Conservation (phyloP, 2,888 invertebrate genomes). For the Nephrotoma guestfalica region DNA sequence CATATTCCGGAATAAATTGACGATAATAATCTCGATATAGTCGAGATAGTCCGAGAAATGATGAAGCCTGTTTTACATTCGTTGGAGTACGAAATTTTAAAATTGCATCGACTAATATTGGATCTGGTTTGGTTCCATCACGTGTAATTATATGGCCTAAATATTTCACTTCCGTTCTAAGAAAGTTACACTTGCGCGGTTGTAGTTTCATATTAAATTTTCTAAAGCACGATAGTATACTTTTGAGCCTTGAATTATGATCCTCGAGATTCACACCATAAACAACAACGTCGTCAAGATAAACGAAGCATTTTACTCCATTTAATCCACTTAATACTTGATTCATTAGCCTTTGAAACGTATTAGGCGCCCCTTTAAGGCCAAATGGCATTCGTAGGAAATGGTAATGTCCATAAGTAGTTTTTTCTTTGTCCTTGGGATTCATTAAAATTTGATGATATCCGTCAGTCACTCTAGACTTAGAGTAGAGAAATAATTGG, state of each 20-base stretch:
- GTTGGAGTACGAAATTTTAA: conserved; percentile 16
- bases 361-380: not conserved
- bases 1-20: conserved; percentile 11
- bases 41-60: conserved; percentile 15
- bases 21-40: conserved; percentile 27
- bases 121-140: conserved; percentile 17
- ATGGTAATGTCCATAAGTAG: conserved; percentile 6
- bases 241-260: conserved; percentile 13
- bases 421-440: conserved; percentile 11
- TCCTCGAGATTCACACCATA: conserved; percentile 15
- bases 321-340: not conserved
- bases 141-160: conserved; percentile 10
- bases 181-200: conserved; percentile 15
- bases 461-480: conserved; percentile 11
- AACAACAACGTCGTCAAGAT: conserved; percentile 1
- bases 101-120: conserved; percentile 17
- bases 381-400: not conserved
- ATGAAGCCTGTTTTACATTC: conserved; percentile 15
- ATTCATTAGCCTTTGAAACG: not conserved
- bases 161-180: conserved; percentile 11
- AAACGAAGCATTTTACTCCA: not conserved
- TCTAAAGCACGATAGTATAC: conserved; percentile 14
- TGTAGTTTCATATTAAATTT: conserved; percentile 15
- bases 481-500: conserved; percentile 10
- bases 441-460: conserved; percentile 11